Conservation (phyloP, 1,140 invertebrate species). For the Galleria mellonella region DNA sequence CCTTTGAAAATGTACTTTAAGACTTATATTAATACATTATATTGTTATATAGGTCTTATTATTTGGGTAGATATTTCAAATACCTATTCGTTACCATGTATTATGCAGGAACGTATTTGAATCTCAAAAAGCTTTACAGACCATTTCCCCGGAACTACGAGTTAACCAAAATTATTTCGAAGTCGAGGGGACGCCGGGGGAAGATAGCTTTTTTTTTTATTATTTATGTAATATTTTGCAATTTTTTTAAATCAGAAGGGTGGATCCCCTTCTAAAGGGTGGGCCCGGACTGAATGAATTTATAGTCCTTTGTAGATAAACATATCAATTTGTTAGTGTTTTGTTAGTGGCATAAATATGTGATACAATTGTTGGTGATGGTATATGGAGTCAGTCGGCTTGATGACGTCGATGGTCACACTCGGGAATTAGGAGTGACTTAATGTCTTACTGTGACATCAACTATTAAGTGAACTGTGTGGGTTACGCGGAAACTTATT, state of each 20-base stretch:
- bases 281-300: conserved; percentile 60
- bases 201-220: conserved; percentile 50
- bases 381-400: conserved; percentile 36
- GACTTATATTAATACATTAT: neutral
- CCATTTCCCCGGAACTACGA: conserved; percentile 63
- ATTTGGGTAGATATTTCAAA: too few species aligned
- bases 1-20: too few species aligned
- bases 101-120: conserved; percentile 48
- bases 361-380: conserved; percentile 49
- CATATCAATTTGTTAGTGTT: conserved; percentile 73
- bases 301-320: conserved; percentile 72
- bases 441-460: conserved; percentile 9
- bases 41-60: too few species aligned
- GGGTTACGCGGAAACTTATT: too few species aligned
- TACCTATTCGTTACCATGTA: conserved; percentile 21
- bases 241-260: conserved; percentile 68
- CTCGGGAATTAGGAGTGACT: conserved; percentile 26
- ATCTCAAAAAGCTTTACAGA: conserved; percentile 40
- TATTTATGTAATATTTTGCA: conserved; percentile 71
- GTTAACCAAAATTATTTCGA: conserved; percentile 54
- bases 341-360: conserved; percentile 63
- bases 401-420: conserved; percentile 41
- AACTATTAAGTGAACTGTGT: too few species aligned
- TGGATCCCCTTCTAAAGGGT: conserved; percentile 66
- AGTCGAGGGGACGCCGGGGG: conserved; percentile 32